These are phyloP conservation scores for Zoanthus sansibaricus DNA, from an alignment of 92 coral and sea anemone species.

Conservation along the genomic window DNA sequence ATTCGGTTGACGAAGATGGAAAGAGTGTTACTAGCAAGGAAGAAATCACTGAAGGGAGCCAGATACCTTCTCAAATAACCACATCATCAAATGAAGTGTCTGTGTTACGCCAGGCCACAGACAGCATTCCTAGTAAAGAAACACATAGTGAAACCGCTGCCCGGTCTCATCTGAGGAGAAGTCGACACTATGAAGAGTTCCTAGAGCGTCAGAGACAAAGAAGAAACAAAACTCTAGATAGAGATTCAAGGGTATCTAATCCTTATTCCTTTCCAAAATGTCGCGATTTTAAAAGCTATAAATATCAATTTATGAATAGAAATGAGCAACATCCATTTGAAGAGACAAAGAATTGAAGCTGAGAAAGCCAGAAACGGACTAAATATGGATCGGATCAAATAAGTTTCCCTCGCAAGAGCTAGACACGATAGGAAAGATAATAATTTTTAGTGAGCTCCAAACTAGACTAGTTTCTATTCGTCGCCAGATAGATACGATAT, in stretches of 20 bases:
- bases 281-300: background rate
- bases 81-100: conserved; percentile 17
- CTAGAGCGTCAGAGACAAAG: conserved; percentile 11
- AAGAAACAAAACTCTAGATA: background rate
- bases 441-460: too few species aligned
- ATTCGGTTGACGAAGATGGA: background rate
- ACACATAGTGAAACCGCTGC: background rate
- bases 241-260: background rate
- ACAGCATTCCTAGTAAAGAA: background rate
- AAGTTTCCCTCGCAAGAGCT: too few species aligned
- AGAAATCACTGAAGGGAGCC: conserved; percentile 6
- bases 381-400: too few species aligned
- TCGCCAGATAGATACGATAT: too few species aligned
- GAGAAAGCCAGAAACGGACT: too few species aligned
- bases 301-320: background rate
- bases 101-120: background rate
- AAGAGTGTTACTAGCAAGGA: background rate
- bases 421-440: too few species aligned
- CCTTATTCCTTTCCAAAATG: background rate
- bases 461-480: too few species aligned
- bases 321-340: background rate
- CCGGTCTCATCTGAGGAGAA: background rate
- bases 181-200: conserved; percentile 28
- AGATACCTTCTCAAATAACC: background rate
- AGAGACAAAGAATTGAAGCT: background rate